phyloP scores from a whole-genome alignment of 2,113 vertebrate genomes.

The Phodopus roborovskii region DNA sequence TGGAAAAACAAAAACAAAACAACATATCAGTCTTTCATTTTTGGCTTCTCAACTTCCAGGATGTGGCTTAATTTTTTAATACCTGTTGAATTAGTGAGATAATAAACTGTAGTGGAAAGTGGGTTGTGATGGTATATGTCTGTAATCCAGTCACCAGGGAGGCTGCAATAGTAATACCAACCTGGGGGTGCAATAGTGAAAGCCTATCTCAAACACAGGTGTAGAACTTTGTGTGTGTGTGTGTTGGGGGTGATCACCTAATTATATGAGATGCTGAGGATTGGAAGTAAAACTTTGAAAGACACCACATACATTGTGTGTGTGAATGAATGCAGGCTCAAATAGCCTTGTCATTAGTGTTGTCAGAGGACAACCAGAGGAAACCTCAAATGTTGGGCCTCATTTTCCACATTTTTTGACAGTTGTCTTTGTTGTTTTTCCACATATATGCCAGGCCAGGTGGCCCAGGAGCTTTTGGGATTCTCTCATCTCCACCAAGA shows the following conservation, averaged over 20 bases:
- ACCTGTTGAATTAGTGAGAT: neutral
- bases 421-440: neutral
- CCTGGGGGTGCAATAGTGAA: neutral
- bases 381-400: too few species aligned
- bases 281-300: conserved; percentile 37
- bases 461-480: neutral
- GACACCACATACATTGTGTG: neutral
- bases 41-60: neutral
- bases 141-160: neutral
- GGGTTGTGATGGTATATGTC: neutral
- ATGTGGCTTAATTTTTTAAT: conserved; percentile 48
- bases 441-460: neutral
- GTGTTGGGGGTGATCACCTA: neutral
- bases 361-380: neutral
- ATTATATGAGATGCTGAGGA: neutral
- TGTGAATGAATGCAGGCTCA: neutral
- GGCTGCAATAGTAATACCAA: neutral
- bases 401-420: neutral
- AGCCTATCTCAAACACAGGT: neutral
- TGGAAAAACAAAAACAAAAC: neutral
- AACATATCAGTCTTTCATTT: neutral
- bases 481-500: neutral
- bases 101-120: neutral
- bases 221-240: neutral
- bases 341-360: neutral